Base-by-base conservation (phyloP, 2,113 vertebrate species). In the Pseudorhombus dupliciocellatus region DNA sequence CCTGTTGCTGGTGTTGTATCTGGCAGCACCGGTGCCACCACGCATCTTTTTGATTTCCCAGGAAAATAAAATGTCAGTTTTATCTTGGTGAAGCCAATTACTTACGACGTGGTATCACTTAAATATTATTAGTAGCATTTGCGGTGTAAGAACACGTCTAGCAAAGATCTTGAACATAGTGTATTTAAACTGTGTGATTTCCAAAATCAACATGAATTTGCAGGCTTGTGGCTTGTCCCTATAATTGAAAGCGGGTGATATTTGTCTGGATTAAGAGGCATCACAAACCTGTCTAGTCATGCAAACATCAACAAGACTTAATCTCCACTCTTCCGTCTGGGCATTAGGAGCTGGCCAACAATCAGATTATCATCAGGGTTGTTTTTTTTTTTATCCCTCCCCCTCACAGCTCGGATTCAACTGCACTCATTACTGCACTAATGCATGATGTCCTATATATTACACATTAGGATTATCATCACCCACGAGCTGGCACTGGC, bases 261-360 rank as follows among this genome's bases (percentile, higher is more conserved):
- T 26, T 71, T 10, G 10, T 10, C 31, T 22, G 66, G 70, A 83
- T 87, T 83, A 70, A 28, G 59, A 55, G 59, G 12, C 63, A 50
- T 54, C 71, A 69, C 31, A 80, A 87, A 86, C 70, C 78, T 55
- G 58, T 83, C 80, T 79, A 77, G 78, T 86, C 66, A 86, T 79
- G 74, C 61, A 73, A 84, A 85, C 79, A 83, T 63, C 26, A 31
- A 51, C 59, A 83, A 75, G 21, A 68, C 59, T 42, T 79, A 86
- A 87, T 89, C 81, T 75, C 51, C 26, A 28, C 54, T 61, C 58
- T 82, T 76, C 40, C 82, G 53, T 84, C 84, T 69, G 77, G 66
- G 84, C 76, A 87, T 86, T 87, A 83, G 55, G 81, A 75, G 58
- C 40, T 64, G 57, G 28, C 24, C 40, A 63, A 80, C 71, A 71